A percentile compares a stretch with the other conserved stretches of the same genome.
These are phyloP conservation scores for Drosophila kepulauana DNA, from an alignment of 1,140 invertebrate species.

Conservation along the genomic window DNA sequence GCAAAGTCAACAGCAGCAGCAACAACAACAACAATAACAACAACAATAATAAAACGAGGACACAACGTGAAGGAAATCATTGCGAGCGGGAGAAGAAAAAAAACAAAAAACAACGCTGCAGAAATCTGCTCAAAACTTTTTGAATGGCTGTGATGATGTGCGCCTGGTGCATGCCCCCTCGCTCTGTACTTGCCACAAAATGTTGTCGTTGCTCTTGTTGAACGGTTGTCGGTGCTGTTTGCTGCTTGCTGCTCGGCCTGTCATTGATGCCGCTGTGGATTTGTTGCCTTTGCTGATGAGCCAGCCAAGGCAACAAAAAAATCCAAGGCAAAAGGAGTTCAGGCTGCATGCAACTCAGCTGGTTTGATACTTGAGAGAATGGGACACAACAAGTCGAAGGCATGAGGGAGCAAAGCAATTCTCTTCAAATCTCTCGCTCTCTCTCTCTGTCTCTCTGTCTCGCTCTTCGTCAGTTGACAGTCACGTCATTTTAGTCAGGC, in stretches of 20 bases:
- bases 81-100: constrained; percentile 17
- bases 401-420: too few relatives aligned
- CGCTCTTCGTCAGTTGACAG: constrained; percentile 59
- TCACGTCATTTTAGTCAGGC: constrained; percentile 75
- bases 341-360: constrained; percentile 25
- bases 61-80: constrained; percentile 25
- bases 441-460: neutral
- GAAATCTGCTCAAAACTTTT: constrained; percentile 48
- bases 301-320: constrained; percentile 34
- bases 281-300: constrained; percentile 73
- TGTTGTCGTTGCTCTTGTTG: constrained; percentile 57
- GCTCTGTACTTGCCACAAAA: constrained; percentile 26
- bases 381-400: constrained; percentile 15
- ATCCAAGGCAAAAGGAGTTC: constrained; percentile 20
- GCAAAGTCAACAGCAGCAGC: constrained; percentile 68
- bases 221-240: constrained; percentile 33
- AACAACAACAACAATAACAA: constrained; percentile 32
- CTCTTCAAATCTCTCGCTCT: too few relatives aligned
- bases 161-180: constrained; percentile 12
- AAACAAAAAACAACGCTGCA: constrained; percentile 29
- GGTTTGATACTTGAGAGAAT: constrained; percentile 64
- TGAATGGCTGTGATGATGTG: constrained; percentile 57
- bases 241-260: constrained; percentile 38
- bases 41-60: constrained; percentile 49
- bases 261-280: constrained; percentile 66